Percentiles rank a stretch among this genome's conserved stretches.
Conservation (phyloP, 2,888 invertebrate genomes). For the Vesta saturnalis region DNA sequence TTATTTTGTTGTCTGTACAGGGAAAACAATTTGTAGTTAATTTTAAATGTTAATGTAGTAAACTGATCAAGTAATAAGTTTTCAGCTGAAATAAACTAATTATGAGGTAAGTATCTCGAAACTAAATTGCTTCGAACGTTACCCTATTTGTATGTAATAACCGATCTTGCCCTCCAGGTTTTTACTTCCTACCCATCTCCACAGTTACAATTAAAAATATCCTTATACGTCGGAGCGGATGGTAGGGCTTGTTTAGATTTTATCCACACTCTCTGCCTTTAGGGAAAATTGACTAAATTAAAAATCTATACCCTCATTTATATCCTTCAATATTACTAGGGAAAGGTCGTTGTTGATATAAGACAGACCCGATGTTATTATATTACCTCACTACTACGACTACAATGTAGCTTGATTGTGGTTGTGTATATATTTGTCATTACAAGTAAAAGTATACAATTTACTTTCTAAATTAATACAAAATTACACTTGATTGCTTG, state of each 20-base stretch:
- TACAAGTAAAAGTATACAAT: neutral
- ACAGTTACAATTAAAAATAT: constrained; percentile 38
- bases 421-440: too few relatives aligned
- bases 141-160: constrained; percentile 37
- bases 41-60: constrained; percentile 17
- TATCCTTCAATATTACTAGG: constrained; percentile 33
- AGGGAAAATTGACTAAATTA: constrained; percentile 39
- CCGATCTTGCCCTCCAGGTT: constrained; percentile 29
- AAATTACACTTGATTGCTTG: neutral
- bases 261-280: constrained; percentile 24
- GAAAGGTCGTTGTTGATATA: constrained; percentile 26
- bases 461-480: neutral
- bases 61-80: constrained; percentile 25
- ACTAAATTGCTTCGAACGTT: constrained; percentile 28
- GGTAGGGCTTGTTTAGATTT: constrained; percentile 29
- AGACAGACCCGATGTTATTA: neutral
- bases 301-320: constrained; percentile 42
- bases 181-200: constrained; percentile 22
- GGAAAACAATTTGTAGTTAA: constrained; percentile 31
- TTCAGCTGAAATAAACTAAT: constrained; percentile 32
- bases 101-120: constrained; percentile 15
- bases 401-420: neutral
- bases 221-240: constrained; percentile 30
- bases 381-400: neutral
- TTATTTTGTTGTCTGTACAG: neutral